A percentile compares a stretch with the other conserved stretches of the same genome.
Conservation (phyloP, 2,888 invertebrate genomes). For the Nymphalis polychloros region DNA sequence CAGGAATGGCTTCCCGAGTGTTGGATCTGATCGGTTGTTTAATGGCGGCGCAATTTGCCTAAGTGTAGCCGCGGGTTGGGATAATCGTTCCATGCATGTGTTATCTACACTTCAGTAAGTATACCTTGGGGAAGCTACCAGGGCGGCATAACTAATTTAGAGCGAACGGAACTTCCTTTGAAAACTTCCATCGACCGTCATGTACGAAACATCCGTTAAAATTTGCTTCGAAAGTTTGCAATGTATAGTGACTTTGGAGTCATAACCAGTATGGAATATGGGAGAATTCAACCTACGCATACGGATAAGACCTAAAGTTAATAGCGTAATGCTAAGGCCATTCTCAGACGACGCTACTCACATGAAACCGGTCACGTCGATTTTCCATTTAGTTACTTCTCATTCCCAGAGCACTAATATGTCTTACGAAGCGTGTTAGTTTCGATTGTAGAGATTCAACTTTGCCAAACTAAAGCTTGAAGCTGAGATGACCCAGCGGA, state of each 20-base stretch:
- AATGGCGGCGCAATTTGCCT: slow-evolving; percentile 37
- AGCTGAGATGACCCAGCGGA: no score
- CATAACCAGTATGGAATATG: background rate
- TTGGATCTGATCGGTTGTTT: slow-evolving; percentile 35
- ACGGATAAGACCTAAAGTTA: slow-evolving; percentile 2
- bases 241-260: background rate
- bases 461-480: no score
- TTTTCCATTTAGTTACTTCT: no score
- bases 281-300: background rate
- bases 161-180: background rate
- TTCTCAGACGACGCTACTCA: background rate
- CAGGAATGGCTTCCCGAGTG: background rate
- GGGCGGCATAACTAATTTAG: slow-evolving; percentile 7
- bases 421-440: no score
- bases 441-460: no score
- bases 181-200: background rate
- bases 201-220: background rate
- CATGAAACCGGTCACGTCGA: background rate
- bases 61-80: slow-evolving; percentile 35
- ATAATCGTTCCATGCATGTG: slow-evolving; percentile 35
- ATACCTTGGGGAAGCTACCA: slow-evolving; percentile 4
- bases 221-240: no score
- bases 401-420: no score
- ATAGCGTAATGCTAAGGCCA: slow-evolving; percentile 1
- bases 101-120: slow-evolving; percentile 14